These are phyloP conservation scores for Ptilonorhynchus violaceus DNA, from an alignment of 2,113 vertebrate species.

Conservation along the genomic window DNA sequence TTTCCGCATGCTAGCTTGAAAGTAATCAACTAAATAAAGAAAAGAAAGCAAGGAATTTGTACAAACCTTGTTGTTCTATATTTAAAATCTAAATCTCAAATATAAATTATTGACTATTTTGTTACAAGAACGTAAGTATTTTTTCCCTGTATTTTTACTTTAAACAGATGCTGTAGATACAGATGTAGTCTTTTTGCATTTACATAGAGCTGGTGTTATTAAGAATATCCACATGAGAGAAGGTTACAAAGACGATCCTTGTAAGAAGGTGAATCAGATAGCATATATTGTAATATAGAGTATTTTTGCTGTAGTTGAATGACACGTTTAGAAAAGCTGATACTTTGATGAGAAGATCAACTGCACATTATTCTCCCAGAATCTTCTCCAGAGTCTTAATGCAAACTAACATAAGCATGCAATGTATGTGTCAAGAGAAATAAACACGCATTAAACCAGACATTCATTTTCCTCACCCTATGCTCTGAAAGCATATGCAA, in stretches of 20 bases:
- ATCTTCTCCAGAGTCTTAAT: conserved; percentile 54
- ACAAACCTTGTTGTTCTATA: background rate
- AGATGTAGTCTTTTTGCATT: conserved; percentile 15
- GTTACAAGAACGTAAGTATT: background rate
- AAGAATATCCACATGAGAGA: conserved; percentile 59
- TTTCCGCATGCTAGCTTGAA: conserved; percentile 19
- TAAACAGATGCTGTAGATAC: background rate
- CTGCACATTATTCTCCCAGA: conserved; percentile 22
- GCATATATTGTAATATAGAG: conserved; percentile 4
- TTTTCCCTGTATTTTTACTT: background rate
- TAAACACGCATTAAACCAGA: conserved; percentile 61
- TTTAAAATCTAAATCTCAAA: conserved; percentile 27
- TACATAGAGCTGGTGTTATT: conserved; percentile 18
- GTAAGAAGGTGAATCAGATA: conserved; percentile 42
- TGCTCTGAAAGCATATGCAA: background rate
- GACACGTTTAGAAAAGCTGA: conserved; percentile 13
- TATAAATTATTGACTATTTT: conserved; percentile 39
- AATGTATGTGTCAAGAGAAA: conserved; percentile 31
- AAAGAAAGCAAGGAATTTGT: conserved; percentile 38
- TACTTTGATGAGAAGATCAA: conserved; percentile 60
- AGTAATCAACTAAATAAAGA: conserved; percentile 40
- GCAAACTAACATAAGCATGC: conserved; percentile 45
- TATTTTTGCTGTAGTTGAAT: conserved; percentile 11
- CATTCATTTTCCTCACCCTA: conserved; percentile 23
- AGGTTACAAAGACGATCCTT: conserved; percentile 43